Percentiles rank a stretch among this genome's conserved stretches.
Conservation (phyloP, 2,888 invertebrate genomes). For the Blomia tropicalis region DNA sequence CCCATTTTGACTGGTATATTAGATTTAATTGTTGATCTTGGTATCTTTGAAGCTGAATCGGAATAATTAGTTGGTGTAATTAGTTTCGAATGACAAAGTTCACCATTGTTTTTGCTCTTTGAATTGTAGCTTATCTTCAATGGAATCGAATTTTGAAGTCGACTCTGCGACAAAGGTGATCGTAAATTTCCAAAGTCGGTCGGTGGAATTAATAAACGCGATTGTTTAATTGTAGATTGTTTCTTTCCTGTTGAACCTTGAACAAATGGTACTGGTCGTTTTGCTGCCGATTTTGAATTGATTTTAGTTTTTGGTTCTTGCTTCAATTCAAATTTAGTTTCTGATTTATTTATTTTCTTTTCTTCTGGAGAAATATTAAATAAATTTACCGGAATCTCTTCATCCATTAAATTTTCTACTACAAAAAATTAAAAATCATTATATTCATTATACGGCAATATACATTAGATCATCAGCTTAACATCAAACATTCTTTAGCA, state of each 20-base stretch:
- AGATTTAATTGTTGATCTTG: too few species aligned
- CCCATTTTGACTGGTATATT: too few species aligned
- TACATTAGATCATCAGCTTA: too few species aligned
- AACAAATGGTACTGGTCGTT: background rate
- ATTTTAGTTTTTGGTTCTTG: background rate
- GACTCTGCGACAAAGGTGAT: background rate
- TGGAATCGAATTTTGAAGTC: background rate
- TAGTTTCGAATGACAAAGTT: conserved; percentile 3
- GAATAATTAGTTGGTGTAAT: background rate
- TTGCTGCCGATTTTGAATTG: background rate
- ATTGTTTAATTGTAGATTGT: too few species aligned
- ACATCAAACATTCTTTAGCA: too few species aligned
- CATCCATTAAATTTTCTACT: background rate
- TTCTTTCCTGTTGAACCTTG: background rate
- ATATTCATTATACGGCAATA: background rate
- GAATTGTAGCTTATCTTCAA: background rate
- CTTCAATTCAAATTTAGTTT: background rate
- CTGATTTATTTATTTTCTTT: background rate
- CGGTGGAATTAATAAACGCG: background rate
- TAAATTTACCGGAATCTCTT: background rate
- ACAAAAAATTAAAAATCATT: background rate
- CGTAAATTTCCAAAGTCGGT: background rate
- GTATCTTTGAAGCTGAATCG: too few species aligned
- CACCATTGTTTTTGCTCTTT: background rate
- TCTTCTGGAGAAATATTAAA: background rate